These are phyloP conservation scores for Gobio occitaniae DNA, from an alignment of 2,797 vertebrate species.

Conservation along the genomic window DNA sequence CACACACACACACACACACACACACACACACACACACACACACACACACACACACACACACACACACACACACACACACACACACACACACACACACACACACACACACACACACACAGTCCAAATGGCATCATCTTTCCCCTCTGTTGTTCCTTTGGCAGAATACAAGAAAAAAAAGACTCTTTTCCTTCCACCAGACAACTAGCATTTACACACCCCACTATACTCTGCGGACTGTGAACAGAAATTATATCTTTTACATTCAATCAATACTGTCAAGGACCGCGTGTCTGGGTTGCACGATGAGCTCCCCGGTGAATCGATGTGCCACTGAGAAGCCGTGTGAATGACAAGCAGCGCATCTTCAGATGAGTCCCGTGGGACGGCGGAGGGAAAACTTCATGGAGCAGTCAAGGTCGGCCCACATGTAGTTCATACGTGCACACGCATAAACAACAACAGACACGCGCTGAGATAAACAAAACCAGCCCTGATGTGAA, in stretches of 20 bases:
- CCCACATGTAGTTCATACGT: neutral
- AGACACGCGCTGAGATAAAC: neutral
- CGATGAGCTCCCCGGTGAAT: constrained; percentile 34
- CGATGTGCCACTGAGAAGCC: constrained; percentile 29
- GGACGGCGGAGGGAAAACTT: constrained; percentile 13
- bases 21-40: neutral
- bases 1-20: neutral
- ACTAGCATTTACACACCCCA: constrained; percentile 25
- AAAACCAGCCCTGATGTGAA: neutral
- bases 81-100: neutral
- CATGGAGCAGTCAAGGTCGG: neutral
- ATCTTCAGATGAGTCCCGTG: constrained; percentile 14
- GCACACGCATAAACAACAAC: neutral
- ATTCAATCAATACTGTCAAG: constrained; percentile 51
- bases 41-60: neutral
- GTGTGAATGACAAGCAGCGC: constrained; percentile 37
- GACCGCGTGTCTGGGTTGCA: constrained; percentile 11
- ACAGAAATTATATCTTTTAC: constrained; percentile 50
- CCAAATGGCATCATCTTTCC: constrained; percentile 26
- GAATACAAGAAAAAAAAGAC: neutral
- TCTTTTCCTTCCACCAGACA: constrained; percentile 24
- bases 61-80: neutral
- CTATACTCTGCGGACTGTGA: constrained; percentile 36
- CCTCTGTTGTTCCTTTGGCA: constrained; percentile 19
- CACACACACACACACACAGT: neutral